Base-by-base conservation (phyloP, 2,797 vertebrate genomes). In the Bradypus variegatus region DNA sequence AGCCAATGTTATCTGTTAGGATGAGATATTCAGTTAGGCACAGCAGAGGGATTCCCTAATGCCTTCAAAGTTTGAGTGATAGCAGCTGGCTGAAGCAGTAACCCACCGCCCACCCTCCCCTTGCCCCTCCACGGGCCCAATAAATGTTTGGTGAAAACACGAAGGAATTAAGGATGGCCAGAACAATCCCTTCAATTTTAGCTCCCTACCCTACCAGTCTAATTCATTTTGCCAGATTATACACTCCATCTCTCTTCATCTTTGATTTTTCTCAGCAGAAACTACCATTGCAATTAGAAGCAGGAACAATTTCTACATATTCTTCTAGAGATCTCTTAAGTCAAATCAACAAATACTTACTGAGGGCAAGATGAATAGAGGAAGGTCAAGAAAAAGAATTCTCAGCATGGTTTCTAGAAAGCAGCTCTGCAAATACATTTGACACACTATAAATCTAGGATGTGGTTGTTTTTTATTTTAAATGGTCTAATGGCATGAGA, bases 391-490 rank as follows among this genome's bases (percentile, higher is more conserved):
- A 73, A 88, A 73, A 76, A 89, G 4, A 75, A 70, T 80, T 84
- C 50, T 77, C 36, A 84, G 41, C 21, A n/a, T 38, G 36, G 33
- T 65, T 92, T 92, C 88, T 69, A 81, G 88, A 91, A 81, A 38
- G 58, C 23, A 27, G n/a, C 48, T 77, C 76, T 90, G 72, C 48
- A 92, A 64, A 84, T 62, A 60, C 45, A 19, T 25, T 12, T 4
- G 33, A 41, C 31, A 41, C 1, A 18, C 38, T 53, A 53, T 81
- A 81, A 81, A 75, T 83, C 79, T 78, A 86, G 55, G 81, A 55
- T 8, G 36, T 82, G 72, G 36, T 69, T 93, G 89, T 76, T 92
- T 91, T 85, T 70, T 73, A n/a, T 91, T 92, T 95, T 75, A 73
- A 62, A 36, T 10, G 23, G 62, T 60, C 48, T 45, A 41, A 86